Percentiles rank a stretch among this genome's conserved stretches.
phyloP scores from a whole-genome alignment of 1,140 invertebrate genomes.

The Drosophila erecta region DNA sequence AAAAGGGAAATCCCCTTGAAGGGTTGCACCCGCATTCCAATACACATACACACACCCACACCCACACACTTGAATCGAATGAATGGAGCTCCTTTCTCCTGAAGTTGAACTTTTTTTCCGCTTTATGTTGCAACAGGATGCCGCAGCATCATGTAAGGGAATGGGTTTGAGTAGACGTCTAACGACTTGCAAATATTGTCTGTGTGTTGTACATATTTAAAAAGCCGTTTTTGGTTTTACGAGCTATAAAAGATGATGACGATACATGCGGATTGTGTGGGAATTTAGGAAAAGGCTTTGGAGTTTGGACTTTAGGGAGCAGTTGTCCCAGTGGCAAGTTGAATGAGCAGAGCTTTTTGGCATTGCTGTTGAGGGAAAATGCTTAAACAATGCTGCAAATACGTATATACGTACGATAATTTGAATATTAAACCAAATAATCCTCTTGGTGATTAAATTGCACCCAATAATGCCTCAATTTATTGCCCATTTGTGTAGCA shows the following conservation, averaged over 20 bases:
- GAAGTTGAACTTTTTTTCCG: conserved; percentile 18
- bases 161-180: conserved; percentile 27
- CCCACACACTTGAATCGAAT: conserved; percentile 45
- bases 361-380: neutral
- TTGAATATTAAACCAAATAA: neutral
- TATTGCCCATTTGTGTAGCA: neutral
- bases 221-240: conserved; percentile 54
- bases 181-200: conserved; percentile 76
- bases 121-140: conserved; percentile 43
- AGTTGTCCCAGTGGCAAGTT: conserved; percentile 18
- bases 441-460: too few species aligned
- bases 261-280: conserved; percentile 16
- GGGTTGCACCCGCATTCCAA: conserved; percentile 57
- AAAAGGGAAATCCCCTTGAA: conserved; percentile 17
- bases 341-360: neutral
- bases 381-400: neutral
- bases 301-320: neutral
- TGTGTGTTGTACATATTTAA: conserved; percentile 59
- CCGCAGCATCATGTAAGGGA: conserved; percentile 21
- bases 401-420: neutral
- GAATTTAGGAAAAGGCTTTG: conserved; percentile 25
- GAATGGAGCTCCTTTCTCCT: conserved; percentile 42
- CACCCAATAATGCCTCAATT: neutral
- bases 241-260: conserved; percentile 18
- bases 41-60: conserved; percentile 16